Percentiles rank a stretch among this genome's conserved stretches.
Evolutionary conservation across 2,888 invertebrate species (phyloP).

Genomic region (Cephus pulcher): DNA sequence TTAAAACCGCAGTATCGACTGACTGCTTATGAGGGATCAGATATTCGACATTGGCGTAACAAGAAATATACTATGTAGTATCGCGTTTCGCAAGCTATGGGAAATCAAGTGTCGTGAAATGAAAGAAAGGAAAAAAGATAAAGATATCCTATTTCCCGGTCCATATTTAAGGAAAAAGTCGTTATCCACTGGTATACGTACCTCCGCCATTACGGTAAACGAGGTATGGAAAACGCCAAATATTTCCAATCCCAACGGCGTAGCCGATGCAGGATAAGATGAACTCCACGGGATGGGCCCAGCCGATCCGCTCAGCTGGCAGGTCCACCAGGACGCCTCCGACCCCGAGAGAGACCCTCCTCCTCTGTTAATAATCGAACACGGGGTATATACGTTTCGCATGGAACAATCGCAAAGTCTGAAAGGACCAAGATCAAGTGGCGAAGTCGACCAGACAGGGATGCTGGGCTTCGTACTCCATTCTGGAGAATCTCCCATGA

Average conservation of each 20-base stretch:
- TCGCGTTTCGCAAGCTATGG: neutral
- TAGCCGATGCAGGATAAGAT: slow-evolving; percentile 82
- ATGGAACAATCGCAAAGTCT: slow-evolving; percentile 30
- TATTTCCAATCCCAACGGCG: slow-evolving; percentile 83
- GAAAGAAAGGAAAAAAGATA: neutral
- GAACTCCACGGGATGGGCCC: slow-evolving; percentile 78
- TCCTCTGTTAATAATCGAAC: slow-evolving; percentile 45
- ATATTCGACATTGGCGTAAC: neutral
- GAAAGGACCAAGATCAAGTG: neutral
- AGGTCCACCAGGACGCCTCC: slow-evolving; percentile 50
- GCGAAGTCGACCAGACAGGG: neutral
- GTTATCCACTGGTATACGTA: slow-evolving; percentile 60
- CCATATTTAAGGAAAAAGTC: slow-evolving; percentile 14
- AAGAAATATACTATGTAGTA: neutral
- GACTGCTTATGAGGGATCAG: neutral
- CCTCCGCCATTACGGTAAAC: slow-evolving; percentile 85
- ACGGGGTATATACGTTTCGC: slow-evolving; percentile 16
- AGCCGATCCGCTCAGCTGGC: slow-evolving; percentile 68
- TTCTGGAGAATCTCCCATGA: neutral
- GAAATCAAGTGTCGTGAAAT: slow-evolving; percentile 20
- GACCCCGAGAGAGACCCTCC: slow-evolving; percentile 51
- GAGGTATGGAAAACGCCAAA: slow-evolving; percentile 84
- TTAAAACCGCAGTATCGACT: neutral
- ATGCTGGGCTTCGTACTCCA: neutral
- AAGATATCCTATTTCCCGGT: slow-evolving; percentile 9